Evolutionary conservation across 2,888 invertebrate species (phyloP), one percentile per base, ranked within the genome.

Genomic region (Choristoneura rosaceana): DNA sequence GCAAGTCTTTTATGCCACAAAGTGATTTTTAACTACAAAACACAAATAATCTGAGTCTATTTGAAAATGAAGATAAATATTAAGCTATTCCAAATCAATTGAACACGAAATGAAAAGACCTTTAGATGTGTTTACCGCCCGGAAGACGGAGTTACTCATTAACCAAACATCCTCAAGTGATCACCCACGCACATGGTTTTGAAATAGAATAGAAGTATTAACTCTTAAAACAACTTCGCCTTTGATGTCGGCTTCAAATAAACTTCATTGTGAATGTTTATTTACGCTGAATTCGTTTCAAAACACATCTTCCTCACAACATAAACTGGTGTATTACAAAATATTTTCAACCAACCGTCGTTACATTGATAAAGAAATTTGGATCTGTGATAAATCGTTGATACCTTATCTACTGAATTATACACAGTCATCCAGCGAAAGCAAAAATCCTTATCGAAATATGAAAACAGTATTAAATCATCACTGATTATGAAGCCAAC

Each of bases 241-340:
- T 71, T 71, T 71, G 71, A 71, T 58, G 71, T 71, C 47, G 63
- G 71, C 62, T 68, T 68, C 71, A 68, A 68, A 71, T 71, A 71
- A 71, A 71, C 68, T 71, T 71, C 68, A 71, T 71, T 68, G 71
- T 71, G n/a, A 68, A 71, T 71, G 71, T 71, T 71, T 71, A 71
- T 71, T 68, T 71, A 71, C 63, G 34, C 62, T 67, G 55, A 62
- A 62, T 71, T 68, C 45, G 55, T 67, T 68, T 71, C 71, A 71
- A 71, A 71, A 71, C 71, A 71, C 61, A 61, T 60, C 65, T 68
- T 67, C 12, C 70, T 71, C 52, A 60, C 62, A 71, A 71, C 63
- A 63, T 62, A 62, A 63, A 68, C 68, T 41, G 62, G 62, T 55
- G 61, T 52, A 65, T 71, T 68, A 71, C 71, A 58, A 71, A 71